Percentiles rank a stretch among this genome's conserved stretches.
Evolutionary conservation across 2,113 vertebrate genomes (phyloP).

Genomic region (Psettodes erumei): DNA sequence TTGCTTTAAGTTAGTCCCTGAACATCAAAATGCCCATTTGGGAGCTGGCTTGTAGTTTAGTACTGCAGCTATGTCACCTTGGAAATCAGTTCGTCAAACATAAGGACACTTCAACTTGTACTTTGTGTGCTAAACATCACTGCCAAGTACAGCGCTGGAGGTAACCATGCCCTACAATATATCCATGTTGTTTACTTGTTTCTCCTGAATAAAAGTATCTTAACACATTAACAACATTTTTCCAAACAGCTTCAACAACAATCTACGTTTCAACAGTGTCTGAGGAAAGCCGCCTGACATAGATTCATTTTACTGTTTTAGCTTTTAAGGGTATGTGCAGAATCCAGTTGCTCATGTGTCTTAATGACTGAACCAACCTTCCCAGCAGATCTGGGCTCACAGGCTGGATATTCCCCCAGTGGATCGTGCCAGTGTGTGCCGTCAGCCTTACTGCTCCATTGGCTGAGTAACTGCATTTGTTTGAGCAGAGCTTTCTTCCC

Average conservation of each 20-base stretch:
- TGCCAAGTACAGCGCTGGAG: neutral
- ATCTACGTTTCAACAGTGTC: neutral
- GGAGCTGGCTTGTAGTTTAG: neutral
- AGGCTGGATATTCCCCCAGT: constrained; percentile 48
- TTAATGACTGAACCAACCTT: constrained; percentile 54
- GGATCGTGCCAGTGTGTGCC: constrained; percentile 52
- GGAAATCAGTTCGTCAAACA: neutral
- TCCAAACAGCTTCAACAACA: neutral
- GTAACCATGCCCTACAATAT: neutral
- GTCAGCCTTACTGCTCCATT: constrained; percentile 50
- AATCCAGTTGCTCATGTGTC: constrained; percentile 55
- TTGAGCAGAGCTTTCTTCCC: constrained; percentile 78
- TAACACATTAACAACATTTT: neutral
- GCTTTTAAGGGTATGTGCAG: constrained; percentile 8
- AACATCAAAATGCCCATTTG: neutral
- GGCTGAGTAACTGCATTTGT: constrained; percentile 75
- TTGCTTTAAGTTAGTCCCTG: no score
- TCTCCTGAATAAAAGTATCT: neutral
- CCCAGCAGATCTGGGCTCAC: constrained; percentile 47
- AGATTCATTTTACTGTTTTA: neutral
- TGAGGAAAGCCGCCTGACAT: neutral
- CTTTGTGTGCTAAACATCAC: neutral
- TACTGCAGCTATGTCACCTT: neutral
- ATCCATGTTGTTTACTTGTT: neutral
- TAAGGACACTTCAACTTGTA: neutral